Evolutionary conservation across 2,888 invertebrate species (phyloP).

Genomic region (Drosophila helvetica): DNA sequence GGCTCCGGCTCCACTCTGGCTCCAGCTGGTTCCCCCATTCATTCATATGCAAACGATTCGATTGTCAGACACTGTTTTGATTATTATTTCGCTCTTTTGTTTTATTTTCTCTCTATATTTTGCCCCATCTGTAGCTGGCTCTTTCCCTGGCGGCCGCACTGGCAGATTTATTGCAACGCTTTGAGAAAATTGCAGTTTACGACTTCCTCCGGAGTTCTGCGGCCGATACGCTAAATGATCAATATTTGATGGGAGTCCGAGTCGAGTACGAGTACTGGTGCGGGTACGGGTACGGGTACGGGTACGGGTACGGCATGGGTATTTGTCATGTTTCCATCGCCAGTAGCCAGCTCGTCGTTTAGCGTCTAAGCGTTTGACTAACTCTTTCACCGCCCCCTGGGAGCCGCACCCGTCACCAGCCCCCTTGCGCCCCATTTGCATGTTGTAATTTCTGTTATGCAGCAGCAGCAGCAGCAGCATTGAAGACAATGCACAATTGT

Average conservation of each 20-base stretch:
- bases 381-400: constrained; percentile 23
- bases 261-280: background rate
- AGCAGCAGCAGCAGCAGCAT: constrained; percentile 51
- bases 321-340: constrained; percentile 59
- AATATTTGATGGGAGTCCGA: constrained; percentile 66
- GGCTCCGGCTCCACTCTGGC: background rate
- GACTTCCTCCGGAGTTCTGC: constrained; percentile 65
- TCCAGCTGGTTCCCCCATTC: constrained; percentile 16
- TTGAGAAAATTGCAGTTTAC: constrained; percentile 74
- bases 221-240: constrained; percentile 74
- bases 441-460: constrained; percentile 73
- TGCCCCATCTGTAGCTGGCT: background rate
- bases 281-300: constrained; percentile 33
- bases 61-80: constrained; percentile 45
- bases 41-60: constrained; percentile 51
- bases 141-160: constrained; percentile 6
- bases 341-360: constrained; percentile 47
- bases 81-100: constrained; percentile 16
- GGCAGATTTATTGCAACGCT: constrained; percentile 69
- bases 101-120: background rate
- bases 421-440: constrained; percentile 52
- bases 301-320: constrained; percentile 33
- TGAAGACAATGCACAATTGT: constrained; percentile 74
- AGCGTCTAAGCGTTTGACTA: constrained; percentile 66
- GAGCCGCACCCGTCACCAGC: constrained; percentile 24